These are phyloP conservation scores for Eupithecia inturbata DNA, from an alignment of 2,888 invertebrate genomes.

Conservation along the genomic window DNA sequence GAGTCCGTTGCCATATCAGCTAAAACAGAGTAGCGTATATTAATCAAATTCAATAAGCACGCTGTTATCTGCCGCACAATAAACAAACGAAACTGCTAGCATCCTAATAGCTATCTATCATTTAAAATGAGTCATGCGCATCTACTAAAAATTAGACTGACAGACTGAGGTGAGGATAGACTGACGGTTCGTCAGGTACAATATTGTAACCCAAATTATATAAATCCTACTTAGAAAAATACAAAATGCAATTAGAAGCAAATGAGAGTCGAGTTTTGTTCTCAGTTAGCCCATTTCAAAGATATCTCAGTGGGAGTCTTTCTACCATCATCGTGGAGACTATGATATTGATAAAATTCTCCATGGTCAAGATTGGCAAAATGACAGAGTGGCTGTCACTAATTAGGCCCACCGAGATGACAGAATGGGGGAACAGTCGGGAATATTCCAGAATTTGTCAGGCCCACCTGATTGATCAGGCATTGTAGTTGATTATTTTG, in stretches of 20 bases:
- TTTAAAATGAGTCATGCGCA: slow-evolving; percentile 21
- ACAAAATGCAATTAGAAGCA: not conserved
- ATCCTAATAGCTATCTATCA: slow-evolving; percentile 35
- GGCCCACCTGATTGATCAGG: no score
- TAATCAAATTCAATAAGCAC: slow-evolving; percentile 8
- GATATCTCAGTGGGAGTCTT: no score
- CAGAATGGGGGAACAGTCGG: no score
- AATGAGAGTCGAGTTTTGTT: not conserved
- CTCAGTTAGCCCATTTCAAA: not conserved
- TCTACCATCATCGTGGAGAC: no score
- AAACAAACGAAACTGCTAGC: slow-evolving; percentile 33
- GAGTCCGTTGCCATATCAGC: not conserved
- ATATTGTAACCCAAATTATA: not conserved
- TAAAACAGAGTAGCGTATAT: slow-evolving; percentile 8
- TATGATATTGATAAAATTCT: not conserved
- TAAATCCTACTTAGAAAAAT: not conserved
- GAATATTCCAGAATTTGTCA: no score
- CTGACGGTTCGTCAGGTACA: not conserved
- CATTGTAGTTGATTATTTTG: no score
- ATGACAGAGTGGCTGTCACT: no score
- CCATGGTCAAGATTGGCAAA: not conserved
- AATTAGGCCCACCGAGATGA: no score
- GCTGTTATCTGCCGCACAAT: slow-evolving; percentile 15
- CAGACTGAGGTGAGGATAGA: no score
- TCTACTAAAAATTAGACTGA: not conserved